phyloP scores from a whole-genome alignment of 2,113 vertebrate species.

The Anthoscopus minutus region DNA sequence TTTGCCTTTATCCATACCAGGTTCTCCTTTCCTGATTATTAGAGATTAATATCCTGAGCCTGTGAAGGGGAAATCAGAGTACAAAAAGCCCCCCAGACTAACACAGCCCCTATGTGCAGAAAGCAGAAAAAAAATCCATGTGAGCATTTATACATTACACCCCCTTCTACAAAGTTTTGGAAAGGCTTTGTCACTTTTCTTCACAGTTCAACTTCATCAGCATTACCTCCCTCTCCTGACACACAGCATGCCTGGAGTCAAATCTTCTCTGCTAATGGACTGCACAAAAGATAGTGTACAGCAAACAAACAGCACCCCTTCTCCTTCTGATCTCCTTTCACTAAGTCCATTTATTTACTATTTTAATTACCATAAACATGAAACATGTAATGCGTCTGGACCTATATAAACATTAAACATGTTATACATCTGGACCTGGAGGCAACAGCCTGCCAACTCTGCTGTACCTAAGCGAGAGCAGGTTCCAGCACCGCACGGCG shows the following conservation, averaged over 20 bases:
- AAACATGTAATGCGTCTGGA: rapidly evolving
- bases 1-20: neutral
- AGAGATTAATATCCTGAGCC: neutral
- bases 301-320: neutral
- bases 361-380: neutral
- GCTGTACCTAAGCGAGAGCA: neutral
- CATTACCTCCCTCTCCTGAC: neutral
- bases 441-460: neutral
- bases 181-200: neutral
- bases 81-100: neutral
- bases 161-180: neutral
- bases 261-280: neutral
- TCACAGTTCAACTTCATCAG: neutral
- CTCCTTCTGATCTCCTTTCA: neutral
- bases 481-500: rapidly evolving
- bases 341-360: neutral
- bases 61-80: neutral
- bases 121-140: neutral
- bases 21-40: neutral
- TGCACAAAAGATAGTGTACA: rapidly evolving
- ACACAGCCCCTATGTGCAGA: neutral
- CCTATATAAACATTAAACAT: neutral
- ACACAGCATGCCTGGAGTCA: neutral
- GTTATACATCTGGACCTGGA: neutral
- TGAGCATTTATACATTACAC: neutral